These are phyloP conservation scores for Rallus crepitans DNA, from an alignment of 2,797 vertebrate species.

Conservation along the genomic window DNA sequence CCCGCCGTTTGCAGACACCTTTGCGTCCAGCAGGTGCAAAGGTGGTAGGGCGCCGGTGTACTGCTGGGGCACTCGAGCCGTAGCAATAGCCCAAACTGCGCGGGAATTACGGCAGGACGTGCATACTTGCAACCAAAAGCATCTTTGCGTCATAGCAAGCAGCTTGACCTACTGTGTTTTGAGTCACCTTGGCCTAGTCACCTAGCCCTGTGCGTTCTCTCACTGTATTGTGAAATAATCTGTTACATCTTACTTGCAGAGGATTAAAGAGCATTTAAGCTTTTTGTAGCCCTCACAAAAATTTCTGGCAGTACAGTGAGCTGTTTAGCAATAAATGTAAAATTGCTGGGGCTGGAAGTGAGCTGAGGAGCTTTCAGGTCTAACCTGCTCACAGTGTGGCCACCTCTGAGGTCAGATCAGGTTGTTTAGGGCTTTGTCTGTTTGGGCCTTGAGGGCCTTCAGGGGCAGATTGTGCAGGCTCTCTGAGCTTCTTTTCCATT, in stretches of 20 bases:
- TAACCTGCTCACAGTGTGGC: not conserved
- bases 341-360: not conserved
- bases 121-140: fast-evolving
- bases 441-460: not conserved
- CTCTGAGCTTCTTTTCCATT: not conserved
- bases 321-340: not conserved
- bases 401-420: not conserved
- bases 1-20: not conserved
- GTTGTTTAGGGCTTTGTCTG: not conserved
- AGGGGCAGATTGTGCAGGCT: too few species aligned
- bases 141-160: fast-evolving
- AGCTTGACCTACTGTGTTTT: fast-evolving
- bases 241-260: fast-evolving
- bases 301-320: not conserved
- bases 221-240: fast-evolving
- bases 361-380: not conserved
- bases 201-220: fast-evolving
- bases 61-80: not conserved
- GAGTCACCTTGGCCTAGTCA: not conserved
- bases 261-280: fast-evolving
- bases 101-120: fast-evolving
- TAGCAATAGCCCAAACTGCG: fast-evolving
- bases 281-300: not conserved
- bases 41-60: fast-evolving
- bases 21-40: fast-evolving